These are phyloP conservation scores for Antigone vipio DNA, from an alignment of 2,113 vertebrate genomes.

Conservation along the genomic window DNA sequence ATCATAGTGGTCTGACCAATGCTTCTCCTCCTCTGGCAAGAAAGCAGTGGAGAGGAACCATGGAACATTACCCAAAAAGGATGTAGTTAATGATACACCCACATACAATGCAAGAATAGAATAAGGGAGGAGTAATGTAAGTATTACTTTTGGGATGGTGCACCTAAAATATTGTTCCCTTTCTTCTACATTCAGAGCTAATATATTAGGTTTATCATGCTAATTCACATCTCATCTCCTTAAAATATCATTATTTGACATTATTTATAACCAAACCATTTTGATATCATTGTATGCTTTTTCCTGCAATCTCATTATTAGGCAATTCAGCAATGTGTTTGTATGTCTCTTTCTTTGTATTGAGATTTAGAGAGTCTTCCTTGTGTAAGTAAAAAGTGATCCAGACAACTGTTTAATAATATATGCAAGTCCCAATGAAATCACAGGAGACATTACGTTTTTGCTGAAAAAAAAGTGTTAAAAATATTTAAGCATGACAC, in stretches of 20 bases:
- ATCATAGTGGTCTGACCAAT: constrained; percentile 51
- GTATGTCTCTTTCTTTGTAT: not conserved
- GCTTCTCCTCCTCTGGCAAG: constrained; percentile 57
- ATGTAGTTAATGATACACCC: constrained; percentile 59
- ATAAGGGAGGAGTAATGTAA: constrained; percentile 58
- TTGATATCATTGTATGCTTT: not conserved
- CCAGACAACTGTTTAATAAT: not conserved
- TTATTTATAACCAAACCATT: not conserved
- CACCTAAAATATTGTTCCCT: not conserved
- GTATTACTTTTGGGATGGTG: constrained; percentile 41
- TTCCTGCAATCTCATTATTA: not conserved
- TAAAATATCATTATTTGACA: not conserved
- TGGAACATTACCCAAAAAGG: constrained; percentile 40
- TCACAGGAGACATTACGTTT: not conserved
- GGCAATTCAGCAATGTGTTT: not conserved
- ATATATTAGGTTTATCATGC: not conserved
- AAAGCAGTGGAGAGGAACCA: constrained; percentile 47
- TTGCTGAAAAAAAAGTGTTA: not conserved
- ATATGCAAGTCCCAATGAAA: not conserved
- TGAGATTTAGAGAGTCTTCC: not conserved
- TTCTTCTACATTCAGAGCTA: not conserved
- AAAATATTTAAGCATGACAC: not conserved
- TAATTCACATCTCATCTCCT: not conserved
- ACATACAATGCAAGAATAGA: constrained; percentile 49
- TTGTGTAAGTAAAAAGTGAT: not conserved